A percentile compares a stretch with the other conserved stretches of the same genome.
phyloP scores from a whole-genome alignment of 2,797 vertebrate genomes.

The Centroberyx gerrardi region DNA sequence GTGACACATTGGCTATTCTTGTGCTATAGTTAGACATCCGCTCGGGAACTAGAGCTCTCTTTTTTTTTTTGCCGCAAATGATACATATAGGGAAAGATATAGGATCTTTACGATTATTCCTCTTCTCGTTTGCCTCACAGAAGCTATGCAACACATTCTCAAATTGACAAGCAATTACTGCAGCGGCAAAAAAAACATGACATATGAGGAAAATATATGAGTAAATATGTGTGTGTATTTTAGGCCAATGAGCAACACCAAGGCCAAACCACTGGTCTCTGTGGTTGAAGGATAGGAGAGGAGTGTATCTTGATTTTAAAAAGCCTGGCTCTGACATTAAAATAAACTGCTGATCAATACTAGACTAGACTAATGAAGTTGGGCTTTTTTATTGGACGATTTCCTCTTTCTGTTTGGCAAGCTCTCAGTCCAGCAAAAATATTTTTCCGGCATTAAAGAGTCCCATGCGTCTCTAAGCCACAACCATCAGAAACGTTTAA shows the following conservation, averaged over 20 bases:
- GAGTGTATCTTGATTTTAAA: conserved; percentile 3
- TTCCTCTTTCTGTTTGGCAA: conserved; percentile 17
- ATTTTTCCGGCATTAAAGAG: background rate
- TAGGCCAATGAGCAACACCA: background rate
- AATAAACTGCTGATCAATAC: conserved; percentile 17
- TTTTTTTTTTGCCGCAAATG: conserved; percentile 52
- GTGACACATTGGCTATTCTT: conserved; percentile 68
- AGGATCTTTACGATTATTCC: conserved; percentile 17
- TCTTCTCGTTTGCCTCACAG: conserved; percentile 11
- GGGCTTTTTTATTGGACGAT: conserved; percentile 10
- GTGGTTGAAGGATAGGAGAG: background rate
- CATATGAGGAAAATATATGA: background rate
- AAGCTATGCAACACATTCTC: background rate
- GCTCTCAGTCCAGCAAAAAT: background rate
- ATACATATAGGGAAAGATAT: conserved; percentile 40
- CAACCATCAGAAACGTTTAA: background rate
- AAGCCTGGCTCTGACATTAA: conserved; percentile 24
- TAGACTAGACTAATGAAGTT: conserved; percentile 30
- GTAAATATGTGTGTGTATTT: background rate
- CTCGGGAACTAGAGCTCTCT: conserved; percentile 34
- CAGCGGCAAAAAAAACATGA: background rate
- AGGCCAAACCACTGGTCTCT: background rate
- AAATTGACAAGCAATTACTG: conserved; percentile 12
- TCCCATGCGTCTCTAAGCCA: background rate
- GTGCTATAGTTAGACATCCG: conserved; percentile 52